phyloP scores from a whole-genome alignment of 2,113 vertebrate species.

The Bos taurus region ARS-UCD2.0 NC_037339.1:71612501-71613000 shows the following conservation, averaged over 20 bases:
- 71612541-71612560: background rate
- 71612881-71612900: background rate
- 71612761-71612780: background rate
- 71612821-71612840: background rate
- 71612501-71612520: background rate
- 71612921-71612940: background rate
- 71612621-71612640: background rate
- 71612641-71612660: background rate
- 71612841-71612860: background rate
- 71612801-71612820: background rate
- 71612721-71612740: background rate
- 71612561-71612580: background rate
- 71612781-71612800: background rate
- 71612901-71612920: background rate
- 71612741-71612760: background rate
- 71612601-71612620: background rate
- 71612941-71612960: background rate
- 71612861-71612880: background rate
- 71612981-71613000: no score
- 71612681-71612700: background rate
- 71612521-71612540: background rate
- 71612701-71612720: background rate
- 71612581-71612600: background rate
- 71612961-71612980: background rate
- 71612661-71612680: background rate